Conservation (phyloP, 2,113 vertebrate genomes). For the Hippocampus mohnikei region DNA sequence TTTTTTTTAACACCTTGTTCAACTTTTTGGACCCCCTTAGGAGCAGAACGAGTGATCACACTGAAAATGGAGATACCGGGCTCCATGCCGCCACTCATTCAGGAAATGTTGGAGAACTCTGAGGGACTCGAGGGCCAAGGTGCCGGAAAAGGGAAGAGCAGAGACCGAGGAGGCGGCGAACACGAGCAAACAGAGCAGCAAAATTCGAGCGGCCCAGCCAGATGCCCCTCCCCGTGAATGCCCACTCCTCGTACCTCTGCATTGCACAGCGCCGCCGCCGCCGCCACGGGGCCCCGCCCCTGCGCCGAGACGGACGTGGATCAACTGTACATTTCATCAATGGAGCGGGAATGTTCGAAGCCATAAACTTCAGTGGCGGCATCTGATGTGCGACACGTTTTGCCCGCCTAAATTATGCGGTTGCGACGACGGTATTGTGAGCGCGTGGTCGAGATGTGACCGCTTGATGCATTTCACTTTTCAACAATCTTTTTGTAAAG, state of each 20-base stretch:
- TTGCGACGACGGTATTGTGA: background rate
- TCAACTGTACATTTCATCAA: background rate
- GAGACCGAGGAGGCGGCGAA: conserved; percentile 5
- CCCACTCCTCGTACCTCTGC: background rate
- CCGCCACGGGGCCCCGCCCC: background rate
- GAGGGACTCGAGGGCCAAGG: conserved; percentile 67
- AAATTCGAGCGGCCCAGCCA: conserved; percentile 64
- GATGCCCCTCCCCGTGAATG: conserved; percentile 39
- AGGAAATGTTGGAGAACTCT: conserved; percentile 76
- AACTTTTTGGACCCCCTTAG: conserved; percentile 35
- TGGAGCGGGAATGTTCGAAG: background rate
- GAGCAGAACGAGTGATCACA: conserved; percentile 73
- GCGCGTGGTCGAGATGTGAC: background rate
- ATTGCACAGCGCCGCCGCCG: background rate
- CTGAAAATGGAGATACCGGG: conserved; percentile 76
- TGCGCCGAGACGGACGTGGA: background rate
- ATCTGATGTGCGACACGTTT: background rate
- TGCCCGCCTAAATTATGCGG: background rate
- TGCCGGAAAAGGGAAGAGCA: conserved; percentile 40
- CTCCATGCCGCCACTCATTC: conserved; percentile 75
- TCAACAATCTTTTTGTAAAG: background rate
- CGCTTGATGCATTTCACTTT: background rate
- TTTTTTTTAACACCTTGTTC: conserved; percentile 1
- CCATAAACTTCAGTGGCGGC: background rate
- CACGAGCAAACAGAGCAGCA: conserved; percentile 10